Evolutionary conservation across 2,113 vertebrate genomes (phyloP).

Genomic region (Porphyrio hochstetteri): DNA sequence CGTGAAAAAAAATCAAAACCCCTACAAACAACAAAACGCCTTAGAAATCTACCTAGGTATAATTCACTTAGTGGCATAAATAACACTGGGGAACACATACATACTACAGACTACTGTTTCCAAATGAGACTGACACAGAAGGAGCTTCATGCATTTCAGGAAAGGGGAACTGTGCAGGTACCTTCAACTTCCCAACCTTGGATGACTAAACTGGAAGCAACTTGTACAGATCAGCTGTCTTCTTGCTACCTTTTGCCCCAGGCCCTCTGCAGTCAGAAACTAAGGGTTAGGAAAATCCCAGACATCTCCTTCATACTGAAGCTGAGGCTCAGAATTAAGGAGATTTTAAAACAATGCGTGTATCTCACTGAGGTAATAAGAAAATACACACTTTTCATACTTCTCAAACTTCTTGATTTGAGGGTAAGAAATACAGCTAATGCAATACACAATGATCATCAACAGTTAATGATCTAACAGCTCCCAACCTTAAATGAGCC

Average conservation of each 20-base stretch:
- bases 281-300: background rate
- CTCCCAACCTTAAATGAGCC: background rate
- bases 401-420: background rate
- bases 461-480: background rate
- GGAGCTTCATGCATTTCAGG: background rate
- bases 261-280: background rate
- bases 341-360: background rate
- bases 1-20: background rate
- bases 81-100: background rate
- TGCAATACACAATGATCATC: background rate
- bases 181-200: background rate
- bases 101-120: background rate
- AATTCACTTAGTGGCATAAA: background rate
- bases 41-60: background rate
- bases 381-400: background rate
- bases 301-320: background rate
- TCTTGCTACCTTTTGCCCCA: background rate
- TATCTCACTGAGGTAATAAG: background rate
- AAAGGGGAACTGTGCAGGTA: background rate
- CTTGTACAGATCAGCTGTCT: background rate
- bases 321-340: background rate
- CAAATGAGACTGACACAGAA: background rate
- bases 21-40: background rate
- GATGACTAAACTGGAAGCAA: background rate
- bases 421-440: background rate